These are phyloP conservation scores for Listrodromus nycthemerus DNA, from an alignment of 2,888 invertebrate genomes.

Conservation along the genomic window DNA sequence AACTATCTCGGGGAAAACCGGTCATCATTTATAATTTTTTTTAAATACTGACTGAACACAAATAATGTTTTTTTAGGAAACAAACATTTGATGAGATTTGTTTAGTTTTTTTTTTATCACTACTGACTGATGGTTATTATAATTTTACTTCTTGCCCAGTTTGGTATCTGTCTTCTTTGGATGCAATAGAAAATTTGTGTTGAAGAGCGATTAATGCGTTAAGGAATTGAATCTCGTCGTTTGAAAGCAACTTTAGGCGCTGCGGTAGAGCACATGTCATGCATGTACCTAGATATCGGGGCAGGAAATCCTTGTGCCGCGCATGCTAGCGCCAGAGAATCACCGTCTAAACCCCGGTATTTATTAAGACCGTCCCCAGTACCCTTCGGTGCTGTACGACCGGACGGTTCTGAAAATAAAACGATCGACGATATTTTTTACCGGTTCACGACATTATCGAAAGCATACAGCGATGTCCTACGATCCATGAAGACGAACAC, in stretches of 20 bases:
- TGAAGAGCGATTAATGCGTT: neutral
- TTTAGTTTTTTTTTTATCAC: neutral
- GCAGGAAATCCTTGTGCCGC: constrained; percentile 83
- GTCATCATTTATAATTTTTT: too few species aligned
- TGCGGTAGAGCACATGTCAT: constrained; percentile 66
- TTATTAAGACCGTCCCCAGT: constrained; percentile 84
- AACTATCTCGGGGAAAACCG: too few species aligned
- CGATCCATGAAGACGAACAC: constrained; percentile 11
- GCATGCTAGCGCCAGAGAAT: constrained; percentile 81
- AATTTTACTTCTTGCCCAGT: neutral
- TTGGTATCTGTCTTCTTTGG: neutral
- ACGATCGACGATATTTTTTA: constrained; percentile 55
- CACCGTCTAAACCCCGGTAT: constrained; percentile 79
- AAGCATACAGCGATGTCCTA: neutral
- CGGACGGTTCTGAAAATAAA: constrained; percentile 83
- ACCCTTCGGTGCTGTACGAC: constrained; percentile 83
- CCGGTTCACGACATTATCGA: constrained; percentile 1
- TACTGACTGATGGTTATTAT: neutral
- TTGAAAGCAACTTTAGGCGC: neutral
- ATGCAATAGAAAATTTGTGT: neutral
- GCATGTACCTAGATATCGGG: constrained; percentile 82
- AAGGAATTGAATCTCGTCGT: neutral
- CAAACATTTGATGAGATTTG: neutral
- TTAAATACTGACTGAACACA: neutral
- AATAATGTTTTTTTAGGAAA: neutral